Conservation (phyloP, 2,888 invertebrate genomes). For the Pristionchus exspectatus region DNA sequence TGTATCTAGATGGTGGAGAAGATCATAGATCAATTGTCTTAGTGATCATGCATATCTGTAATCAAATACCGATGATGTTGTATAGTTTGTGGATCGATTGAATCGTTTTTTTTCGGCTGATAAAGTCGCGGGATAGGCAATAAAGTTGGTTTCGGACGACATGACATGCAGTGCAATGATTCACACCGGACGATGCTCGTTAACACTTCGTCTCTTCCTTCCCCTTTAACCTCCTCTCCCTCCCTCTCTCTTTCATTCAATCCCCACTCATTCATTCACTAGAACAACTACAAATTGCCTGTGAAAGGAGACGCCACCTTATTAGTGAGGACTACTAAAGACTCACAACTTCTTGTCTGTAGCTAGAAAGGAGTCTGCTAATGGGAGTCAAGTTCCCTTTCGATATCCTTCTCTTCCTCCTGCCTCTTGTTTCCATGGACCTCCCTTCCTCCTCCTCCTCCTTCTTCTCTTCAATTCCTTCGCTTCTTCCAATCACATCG, state of each 20-base stretch:
- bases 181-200: slow-evolving; percentile 46
- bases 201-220: slow-evolving; percentile 38
- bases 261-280: slow-evolving; percentile 26
- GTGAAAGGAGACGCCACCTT: background rate
- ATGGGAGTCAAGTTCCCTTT: slow-evolving; percentile 47
- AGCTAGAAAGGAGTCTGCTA: slow-evolving; percentile 26
- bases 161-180: slow-evolving; percentile 30
- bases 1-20: slow-evolving; percentile 47
- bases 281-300: slow-evolving; percentile 40
- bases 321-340: background rate
- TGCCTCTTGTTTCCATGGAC: background rate
- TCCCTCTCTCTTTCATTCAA: slow-evolving; percentile 42
- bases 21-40: background rate
- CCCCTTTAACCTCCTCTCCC: slow-evolving; percentile 32
- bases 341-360: background rate
- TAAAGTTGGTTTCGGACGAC: slow-evolving; percentile 34
- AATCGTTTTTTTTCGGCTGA: slow-evolving; percentile 21
- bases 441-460: slow-evolving; percentile 17
- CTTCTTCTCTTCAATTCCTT: slow-evolving; percentile 4
- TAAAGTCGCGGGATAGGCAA: slow-evolving; percentile 47
- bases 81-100: slow-evolving; percentile 36
- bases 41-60: background rate
- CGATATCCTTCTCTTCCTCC: background rate
- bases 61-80: background rate
- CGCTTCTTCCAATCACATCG: background rate